These are phyloP conservation scores for Spondyliosoma cantharus DNA, from an alignment of 2,797 vertebrate genomes.

Conservation along the genomic window DNA sequence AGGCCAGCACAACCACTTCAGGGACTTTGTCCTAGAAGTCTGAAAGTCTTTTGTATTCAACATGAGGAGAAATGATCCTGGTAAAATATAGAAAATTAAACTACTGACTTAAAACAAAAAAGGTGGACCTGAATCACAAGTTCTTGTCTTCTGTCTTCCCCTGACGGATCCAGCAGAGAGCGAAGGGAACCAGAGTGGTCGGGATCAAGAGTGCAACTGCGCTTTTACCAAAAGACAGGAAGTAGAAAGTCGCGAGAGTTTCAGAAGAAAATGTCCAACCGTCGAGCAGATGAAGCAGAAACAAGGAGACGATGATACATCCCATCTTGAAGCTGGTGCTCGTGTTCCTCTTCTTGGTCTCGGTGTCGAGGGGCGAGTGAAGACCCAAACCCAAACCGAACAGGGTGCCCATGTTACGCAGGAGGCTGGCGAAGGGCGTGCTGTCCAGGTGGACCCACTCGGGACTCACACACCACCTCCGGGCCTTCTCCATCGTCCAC, in stretches of 20 bases:
- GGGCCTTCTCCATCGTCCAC: conserved; percentile 92
- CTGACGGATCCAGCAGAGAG: conserved; percentile 65
- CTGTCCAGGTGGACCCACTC: conserved; percentile 93
- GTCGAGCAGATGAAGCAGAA: conserved; percentile 82
- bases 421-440: conserved; percentile 92
- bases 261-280: conserved; percentile 80
- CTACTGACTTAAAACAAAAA: neutral
- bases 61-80: neutral
- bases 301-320: conserved; percentile 75
- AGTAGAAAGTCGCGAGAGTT: conserved; percentile 77
- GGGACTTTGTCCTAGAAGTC: neutral
- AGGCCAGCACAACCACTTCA: neutral
- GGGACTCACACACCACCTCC: conserved; percentile 86
- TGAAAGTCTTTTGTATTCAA: neutral
- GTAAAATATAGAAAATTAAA: conserved; percentile 19
- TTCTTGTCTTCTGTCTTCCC: conserved; percentile 48
- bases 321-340: conserved; percentile 60
- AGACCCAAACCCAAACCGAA: conserved; percentile 92
- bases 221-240: conserved; percentile 84
- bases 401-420: conserved; percentile 91
- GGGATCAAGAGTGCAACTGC: conserved; percentile 85
- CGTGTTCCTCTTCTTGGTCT: conserved; percentile 69
- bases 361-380: conserved; percentile 82
- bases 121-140: conserved; percentile 43
- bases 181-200: conserved; percentile 81